Evolutionary conservation across 37 sponge, comb jelly and placozoan species (phyloP), one percentile per base, ranked within the genome.

Genomic region (Cliona cf. orientalis): DNA sequence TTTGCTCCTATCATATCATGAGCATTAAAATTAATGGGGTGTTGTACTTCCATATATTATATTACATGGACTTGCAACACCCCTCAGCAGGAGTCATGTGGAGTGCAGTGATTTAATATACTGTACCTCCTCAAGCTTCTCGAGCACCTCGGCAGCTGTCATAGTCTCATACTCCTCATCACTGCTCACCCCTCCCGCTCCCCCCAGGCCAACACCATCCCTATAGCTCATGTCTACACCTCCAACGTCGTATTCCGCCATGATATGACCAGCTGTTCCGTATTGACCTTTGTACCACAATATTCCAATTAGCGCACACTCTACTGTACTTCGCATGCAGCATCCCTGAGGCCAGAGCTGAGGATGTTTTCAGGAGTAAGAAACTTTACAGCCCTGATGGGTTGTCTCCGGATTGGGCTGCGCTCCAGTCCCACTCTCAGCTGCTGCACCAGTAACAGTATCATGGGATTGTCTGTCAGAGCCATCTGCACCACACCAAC

Each of bases 101-200:
- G 14, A 49, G 14, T 14, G 14, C 53, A 9, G 14, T 49, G 14
- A 49, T 49, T 49, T 49, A 49, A 49, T 19, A 49, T n/a, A n/a
- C 22, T n/a, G 63, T 61, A 91, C 91, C 76, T 91, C 86, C 43
- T 93, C 90, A 12, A 93, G 76, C 49, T 87, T 78, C 41, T 78
- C 69, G 23, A 88, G 46, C 33, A 89, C 86, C 32, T 93, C 90
- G 22, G 78, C 81, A 5, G 91, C 46, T 28, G 91, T 89, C 53
- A 93, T 65, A 32, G 71, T 80, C 55, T 84, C 91, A 45, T 76
- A 69, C 66, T 89, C 93, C 29, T 81, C 56, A 0, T 72, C 80
- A 59, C 28, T 49, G 49, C 69, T 72, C 32, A 63, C 60, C 34
- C 65, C 86, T 25, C 72, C 42, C 31, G 2, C 44, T 31, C 26